These are phyloP conservation scores for Sinocyclocheilus maitianheensis DNA, from an alignment of 2,113 vertebrate species.

Conservation along the genomic window DNA sequence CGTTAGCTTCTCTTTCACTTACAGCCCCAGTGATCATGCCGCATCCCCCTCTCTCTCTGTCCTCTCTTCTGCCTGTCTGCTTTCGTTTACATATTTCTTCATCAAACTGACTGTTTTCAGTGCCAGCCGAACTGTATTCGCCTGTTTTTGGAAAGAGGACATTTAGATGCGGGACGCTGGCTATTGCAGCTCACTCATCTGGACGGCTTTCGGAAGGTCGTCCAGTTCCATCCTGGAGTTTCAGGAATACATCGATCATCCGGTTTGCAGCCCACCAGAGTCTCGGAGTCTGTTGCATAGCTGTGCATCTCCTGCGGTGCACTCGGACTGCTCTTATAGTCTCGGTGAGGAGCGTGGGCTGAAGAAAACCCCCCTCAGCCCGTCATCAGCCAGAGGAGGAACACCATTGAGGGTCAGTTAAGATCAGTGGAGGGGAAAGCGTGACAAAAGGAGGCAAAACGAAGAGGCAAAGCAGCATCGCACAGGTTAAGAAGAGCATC, in stretches of 20 bases:
- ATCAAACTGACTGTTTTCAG: conserved; percentile 21
- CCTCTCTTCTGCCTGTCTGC: conserved; percentile 42
- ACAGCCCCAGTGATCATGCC: conserved; percentile 31
- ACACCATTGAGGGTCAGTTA: conserved; percentile 11
- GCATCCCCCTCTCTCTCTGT: conserved; percentile 37
- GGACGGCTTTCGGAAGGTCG: background rate
- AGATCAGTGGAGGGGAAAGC: conserved; percentile 15
- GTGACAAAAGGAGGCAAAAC: background rate
- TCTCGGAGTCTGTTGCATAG: conserved; percentile 27
- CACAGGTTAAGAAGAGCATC: conserved; percentile 37
- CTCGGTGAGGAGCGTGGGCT: conserved; percentile 22
- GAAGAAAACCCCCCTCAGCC: conserved; percentile 38
- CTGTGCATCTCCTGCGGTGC: conserved; percentile 22
- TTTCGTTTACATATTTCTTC: conserved; percentile 28
- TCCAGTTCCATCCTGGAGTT: conserved; percentile 27
- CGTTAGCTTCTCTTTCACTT: background rate
- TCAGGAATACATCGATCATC: background rate
- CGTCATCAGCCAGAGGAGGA: conserved; percentile 13
- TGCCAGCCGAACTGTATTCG: background rate
- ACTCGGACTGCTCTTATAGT: conserved; percentile 27
- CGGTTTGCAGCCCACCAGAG: conserved; percentile 10
- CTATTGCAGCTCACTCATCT: background rate
- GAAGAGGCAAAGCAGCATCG: conserved; percentile 37
- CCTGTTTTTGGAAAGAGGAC: conserved; percentile 8
- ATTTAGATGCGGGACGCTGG: conserved; percentile 33